Conservation (phyloP, 2,888 invertebrate species). For the Trichogramma dendrolimi region DNA sequence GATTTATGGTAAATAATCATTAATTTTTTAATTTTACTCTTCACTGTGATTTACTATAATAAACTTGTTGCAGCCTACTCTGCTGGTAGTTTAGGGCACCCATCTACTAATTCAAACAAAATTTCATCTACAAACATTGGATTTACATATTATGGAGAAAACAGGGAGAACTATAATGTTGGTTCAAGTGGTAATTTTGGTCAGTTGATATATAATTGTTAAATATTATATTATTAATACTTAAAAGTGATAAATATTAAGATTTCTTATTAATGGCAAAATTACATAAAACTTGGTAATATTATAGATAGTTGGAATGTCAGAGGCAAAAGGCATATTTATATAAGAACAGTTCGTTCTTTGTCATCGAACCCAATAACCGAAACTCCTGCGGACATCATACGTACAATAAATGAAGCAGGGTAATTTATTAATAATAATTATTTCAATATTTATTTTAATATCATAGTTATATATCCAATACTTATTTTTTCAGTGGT, state of each 20-base stretch:
- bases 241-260: too few relatives aligned
- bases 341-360: too few relatives aligned
- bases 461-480: background rate
- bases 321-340: too few relatives aligned
- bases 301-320: too few relatives aligned
- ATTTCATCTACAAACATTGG: too few relatives aligned
- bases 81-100: background rate
- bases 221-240: too few relatives aligned
- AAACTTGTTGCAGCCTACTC: constrained; percentile 6
- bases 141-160: background rate
- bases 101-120: too few relatives aligned
- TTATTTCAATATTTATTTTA: background rate
- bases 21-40: background rate
- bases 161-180: too few relatives aligned
- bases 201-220: background rate
- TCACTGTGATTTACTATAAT: background rate
- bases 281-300: too few relatives aligned
- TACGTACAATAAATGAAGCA: background rate
- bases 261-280: too few relatives aligned
- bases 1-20: constrained; percentile 3
- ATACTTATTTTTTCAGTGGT: background rate
- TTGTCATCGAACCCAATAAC: too few relatives aligned
- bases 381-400: too few relatives aligned
- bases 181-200: background rate
- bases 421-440: background rate